Conservation (phyloP, 2,113 vertebrate genomes). For the Sander vitreus region DNA sequence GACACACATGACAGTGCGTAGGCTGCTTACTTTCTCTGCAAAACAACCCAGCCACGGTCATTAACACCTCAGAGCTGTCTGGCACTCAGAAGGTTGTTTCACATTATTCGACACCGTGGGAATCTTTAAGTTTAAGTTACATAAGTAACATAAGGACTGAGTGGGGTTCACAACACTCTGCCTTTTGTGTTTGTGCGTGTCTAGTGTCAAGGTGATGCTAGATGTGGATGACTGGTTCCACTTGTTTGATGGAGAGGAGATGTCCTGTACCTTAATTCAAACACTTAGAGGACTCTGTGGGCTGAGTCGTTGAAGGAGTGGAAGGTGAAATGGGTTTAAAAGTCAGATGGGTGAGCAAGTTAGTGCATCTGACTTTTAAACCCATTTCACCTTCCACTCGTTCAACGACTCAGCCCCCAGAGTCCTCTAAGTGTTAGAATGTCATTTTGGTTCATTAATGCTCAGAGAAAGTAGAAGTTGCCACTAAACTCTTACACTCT, state of each 20-base stretch:
- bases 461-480: not conserved
- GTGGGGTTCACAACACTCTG: not conserved
- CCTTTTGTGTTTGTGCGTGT: not conserved
- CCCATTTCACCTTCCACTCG: not conserved
- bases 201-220: not conserved
- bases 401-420: not conserved
- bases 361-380: constrained; percentile 1
- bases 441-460: not conserved
- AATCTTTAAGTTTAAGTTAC: constrained; percentile 10
- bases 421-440: not conserved
- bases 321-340: constrained; percentile 12
- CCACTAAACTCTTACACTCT: not conserved
- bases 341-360: not conserved
- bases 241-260: constrained; percentile 4
- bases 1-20: not conserved
- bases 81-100: not conserved
- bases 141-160: not conserved
- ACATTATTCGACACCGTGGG: not conserved
- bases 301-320: not conserved
- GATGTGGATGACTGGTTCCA: not conserved
- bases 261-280: not conserved
- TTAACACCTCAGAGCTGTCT: constrained; percentile 37
- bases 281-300: not conserved
- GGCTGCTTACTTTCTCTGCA: constrained; percentile 22
- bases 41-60: not conserved